Conservation (phyloP, 2,113 vertebrate genomes). For the Alouatta palliata region DNA sequence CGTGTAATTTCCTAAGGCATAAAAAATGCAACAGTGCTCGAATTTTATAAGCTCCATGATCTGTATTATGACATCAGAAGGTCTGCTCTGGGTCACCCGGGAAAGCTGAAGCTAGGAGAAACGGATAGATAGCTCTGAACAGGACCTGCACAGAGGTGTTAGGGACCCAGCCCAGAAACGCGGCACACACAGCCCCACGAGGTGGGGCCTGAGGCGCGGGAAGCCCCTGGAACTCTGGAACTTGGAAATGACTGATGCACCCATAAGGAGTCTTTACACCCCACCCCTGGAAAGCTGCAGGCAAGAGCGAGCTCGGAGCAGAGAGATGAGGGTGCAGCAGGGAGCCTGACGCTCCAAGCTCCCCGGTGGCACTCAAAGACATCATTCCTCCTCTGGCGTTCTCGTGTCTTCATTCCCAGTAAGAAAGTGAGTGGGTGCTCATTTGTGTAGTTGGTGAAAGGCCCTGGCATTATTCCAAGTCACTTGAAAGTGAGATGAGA, state of each 20-base stretch:
- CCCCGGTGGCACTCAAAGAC: background rate
- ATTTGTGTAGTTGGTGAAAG: background rate
- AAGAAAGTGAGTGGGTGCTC: background rate
- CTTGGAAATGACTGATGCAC: background rate
- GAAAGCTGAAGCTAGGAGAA: background rate
- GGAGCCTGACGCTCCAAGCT: background rate
- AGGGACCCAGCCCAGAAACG: background rate
- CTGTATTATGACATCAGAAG: background rate
- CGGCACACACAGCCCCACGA: background rate
- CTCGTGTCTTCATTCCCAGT: background rate
- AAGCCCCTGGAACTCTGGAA: background rate
- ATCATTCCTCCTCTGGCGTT: background rate
- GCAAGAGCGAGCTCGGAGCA: background rate
- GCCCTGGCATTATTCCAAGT: background rate
- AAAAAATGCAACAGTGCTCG: background rate
- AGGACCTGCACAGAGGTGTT: background rate
- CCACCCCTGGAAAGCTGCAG: background rate
- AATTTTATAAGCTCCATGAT: background rate
- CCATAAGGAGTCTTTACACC: accelerated
- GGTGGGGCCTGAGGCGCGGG: background rate
- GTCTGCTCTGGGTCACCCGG: background rate
- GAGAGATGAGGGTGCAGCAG: background rate
- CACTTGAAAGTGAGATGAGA: background rate
- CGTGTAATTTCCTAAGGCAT: background rate
- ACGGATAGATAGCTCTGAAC: accelerated